Evolutionary conservation across 1,140 invertebrate genomes (phyloP), one percentile per base, ranked within the genome.

Genomic region (Whitmania pigra): DNA sequence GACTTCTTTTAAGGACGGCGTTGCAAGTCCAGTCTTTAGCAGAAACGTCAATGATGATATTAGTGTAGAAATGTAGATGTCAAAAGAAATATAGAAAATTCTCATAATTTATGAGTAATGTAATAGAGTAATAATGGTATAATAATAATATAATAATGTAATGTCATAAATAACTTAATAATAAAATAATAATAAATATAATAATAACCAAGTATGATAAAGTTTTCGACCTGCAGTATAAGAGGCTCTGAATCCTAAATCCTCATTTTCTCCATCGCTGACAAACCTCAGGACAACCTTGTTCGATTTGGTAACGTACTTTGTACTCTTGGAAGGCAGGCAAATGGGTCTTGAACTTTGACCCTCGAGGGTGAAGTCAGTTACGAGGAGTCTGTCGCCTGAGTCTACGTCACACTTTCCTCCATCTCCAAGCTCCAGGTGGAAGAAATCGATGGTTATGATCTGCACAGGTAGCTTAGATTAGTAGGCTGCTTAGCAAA

Each of bases 221-320:
- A 49, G 9, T 15, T 49, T 5, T 60, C n/a, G 17, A 74, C 73
- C 73, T 72, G 73, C 71, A 17, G 22, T 22, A 49, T 74, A 74
- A 63, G 72, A 74, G 3, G 70, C 69, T 20, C 71, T 31, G 53
- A 74, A 74, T n/a, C 73, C 73, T 18, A 36, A 71, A 27, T 40
- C 71, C 22, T 72, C 71, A 13, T 25, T 53, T 20, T 72, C n/a
- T 31, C 22, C 71, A 67, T 74, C 60, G 31, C 71, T 43, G 22
- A 49, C 7, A 27, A 74, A 74, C 29, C 20, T 27, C 1, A 74
- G 20, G 27, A 7, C 22, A 5, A 74, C 67, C 31, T 17, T 40
- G 54, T 74, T 73, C 20, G 72, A 55, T 31, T 68, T 68, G 20
- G 73, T 29, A 53, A 43, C 40, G 60, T 69, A 40, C 27, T 40